Conservation (phyloP, 1,140 invertebrate genomes). For the Yoshiicerus persimilis region DNA sequence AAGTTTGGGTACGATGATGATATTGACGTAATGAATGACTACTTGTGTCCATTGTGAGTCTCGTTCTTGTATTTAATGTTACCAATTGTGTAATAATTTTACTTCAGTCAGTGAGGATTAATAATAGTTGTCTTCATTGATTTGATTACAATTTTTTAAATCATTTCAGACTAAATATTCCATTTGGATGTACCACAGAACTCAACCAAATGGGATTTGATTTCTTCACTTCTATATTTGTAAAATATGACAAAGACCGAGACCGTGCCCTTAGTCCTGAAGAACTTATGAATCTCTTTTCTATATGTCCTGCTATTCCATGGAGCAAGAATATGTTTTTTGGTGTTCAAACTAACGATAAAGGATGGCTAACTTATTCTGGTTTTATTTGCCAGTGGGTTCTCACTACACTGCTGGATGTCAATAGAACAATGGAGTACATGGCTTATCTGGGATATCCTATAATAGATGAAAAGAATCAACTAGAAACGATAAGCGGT, state of each 20-base stretch:
- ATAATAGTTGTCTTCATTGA: too few relatives aligned
- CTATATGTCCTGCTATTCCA: slow-evolving; percentile 82
- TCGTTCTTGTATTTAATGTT: too few relatives aligned
- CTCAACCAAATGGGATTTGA: slow-evolving; percentile 83
- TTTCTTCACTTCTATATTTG: slow-evolving; percentile 86
- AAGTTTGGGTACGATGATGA: slow-evolving; percentile 98
- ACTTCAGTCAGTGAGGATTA: too few relatives aligned
- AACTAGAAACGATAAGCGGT: slow-evolving; percentile 66
- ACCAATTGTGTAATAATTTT: too few relatives aligned
- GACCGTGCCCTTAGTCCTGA: slow-evolving; percentile 87
- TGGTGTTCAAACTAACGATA: slow-evolving; percentile 76
- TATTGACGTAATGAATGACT: slow-evolving; percentile 85
- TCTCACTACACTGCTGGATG: slow-evolving; percentile 78
- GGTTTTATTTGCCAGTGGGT: slow-evolving; percentile 96
- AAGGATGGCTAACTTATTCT: slow-evolving; percentile 88
- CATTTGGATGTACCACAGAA: slow-evolving; percentile 86
- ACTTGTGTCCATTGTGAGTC: slow-evolving; percentile 75
- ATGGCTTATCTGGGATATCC: slow-evolving; percentile 88
- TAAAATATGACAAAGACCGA: slow-evolving; percentile 87
- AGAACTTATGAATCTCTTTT: slow-evolving; percentile 89
- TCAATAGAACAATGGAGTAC: slow-evolving; percentile 87
- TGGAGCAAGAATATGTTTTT: slow-evolving; percentile 79
- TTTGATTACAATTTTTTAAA: background rate
- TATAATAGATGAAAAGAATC: slow-evolving; percentile 85
- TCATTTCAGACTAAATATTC: slow-evolving; percentile 66